phyloP scores from a whole-genome alignment of 2,113 vertebrate species.

The Nothoprocta perdicaria region DNA sequence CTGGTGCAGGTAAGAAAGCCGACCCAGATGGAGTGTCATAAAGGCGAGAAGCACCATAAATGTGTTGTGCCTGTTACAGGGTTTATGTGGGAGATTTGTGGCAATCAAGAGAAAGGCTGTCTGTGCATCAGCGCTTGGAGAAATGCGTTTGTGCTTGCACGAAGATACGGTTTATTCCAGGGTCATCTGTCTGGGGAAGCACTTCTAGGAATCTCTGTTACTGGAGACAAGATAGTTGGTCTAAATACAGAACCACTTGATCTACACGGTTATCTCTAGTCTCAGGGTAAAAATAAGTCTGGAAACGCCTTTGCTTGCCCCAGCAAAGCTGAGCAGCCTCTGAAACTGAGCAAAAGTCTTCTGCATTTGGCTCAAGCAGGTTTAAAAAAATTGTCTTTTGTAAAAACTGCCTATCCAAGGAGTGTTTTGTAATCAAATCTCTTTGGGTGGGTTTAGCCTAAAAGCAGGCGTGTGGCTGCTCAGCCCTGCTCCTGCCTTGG shows the following conservation, averaged over 20 bases:
- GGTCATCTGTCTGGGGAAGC: background rate
- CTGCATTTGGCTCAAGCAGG: background rate
- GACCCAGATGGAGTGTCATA: conserved; percentile 6
- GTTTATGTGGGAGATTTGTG: conserved; percentile 51
- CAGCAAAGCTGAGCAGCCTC: rapidly evolving
- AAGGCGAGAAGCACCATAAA: conserved; percentile 61
- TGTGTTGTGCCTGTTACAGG: conserved; percentile 15
- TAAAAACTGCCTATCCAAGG: background rate
- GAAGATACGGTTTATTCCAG: background rate
- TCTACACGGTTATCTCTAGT: background rate
- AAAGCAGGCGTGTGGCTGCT: conserved; percentile 5
- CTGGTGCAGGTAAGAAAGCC: conserved; percentile 40
- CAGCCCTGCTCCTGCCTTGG: background rate
- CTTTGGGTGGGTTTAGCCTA: conserved; percentile 29
- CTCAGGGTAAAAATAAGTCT: rapidly evolving
- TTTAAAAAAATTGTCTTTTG: background rate
- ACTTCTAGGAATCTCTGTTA: background rate
- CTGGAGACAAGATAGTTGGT: background rate
- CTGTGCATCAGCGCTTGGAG: background rate
- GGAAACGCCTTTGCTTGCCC: rapidly evolving
- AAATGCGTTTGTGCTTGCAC: background rate
- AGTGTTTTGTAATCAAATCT: background rate
- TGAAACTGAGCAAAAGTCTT: background rate
- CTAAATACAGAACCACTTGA: background rate
- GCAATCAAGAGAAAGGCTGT: background rate